Evolutionary conservation across 2,797 vertebrate genomes (phyloP), one percentile per base, ranked within the genome.

Genomic region (Spatula clypeata): DNA sequence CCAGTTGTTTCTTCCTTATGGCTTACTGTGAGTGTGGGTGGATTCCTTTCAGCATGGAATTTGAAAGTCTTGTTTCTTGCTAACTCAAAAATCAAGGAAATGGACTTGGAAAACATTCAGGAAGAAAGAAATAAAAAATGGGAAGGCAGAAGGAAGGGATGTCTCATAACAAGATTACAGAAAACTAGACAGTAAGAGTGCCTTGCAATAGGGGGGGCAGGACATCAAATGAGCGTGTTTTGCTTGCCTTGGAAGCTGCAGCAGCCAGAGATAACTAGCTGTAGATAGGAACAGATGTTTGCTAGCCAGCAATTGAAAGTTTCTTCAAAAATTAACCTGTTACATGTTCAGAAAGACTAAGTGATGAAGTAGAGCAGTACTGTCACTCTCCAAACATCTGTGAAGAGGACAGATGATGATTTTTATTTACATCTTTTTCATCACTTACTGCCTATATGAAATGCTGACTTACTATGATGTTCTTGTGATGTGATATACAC

Each of bases 81-180:
- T 73, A 60, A 79, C 58, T 69, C 45, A 49, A 34, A 77, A 91
- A 61, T 3, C 49, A 88, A 90, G 65, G 58, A 95, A 92, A 84
- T 70, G 12, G 42, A 61, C 54, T 94, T 72, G 58, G 74, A 85
- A 72, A 87, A 27, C 9, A 11, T 51, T 80, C 13, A 3, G 44
- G 60, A 60, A 42, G 49, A 79, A 73, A 61, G 12, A 51, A 64
- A n/a, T 19, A 58, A 92, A 82, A 91, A 80, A 20, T 45, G 36
- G 23, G 9, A 18, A 80, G 49, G 29, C 26, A 67, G 57, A 70
- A 82, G 36, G 80, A 80, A 67, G 13, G 47, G 58, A 34, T 57
- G 31, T 66, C 44, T 88, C 64, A 6, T 86, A 79, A 40, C 23
- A 79, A 75, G 64, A 51, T 80, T 27, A 32, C 29, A 71, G 80